Base-by-base conservation (phyloP, 2,113 vertebrate genomes). In the Tragulus kanchil region DNA sequence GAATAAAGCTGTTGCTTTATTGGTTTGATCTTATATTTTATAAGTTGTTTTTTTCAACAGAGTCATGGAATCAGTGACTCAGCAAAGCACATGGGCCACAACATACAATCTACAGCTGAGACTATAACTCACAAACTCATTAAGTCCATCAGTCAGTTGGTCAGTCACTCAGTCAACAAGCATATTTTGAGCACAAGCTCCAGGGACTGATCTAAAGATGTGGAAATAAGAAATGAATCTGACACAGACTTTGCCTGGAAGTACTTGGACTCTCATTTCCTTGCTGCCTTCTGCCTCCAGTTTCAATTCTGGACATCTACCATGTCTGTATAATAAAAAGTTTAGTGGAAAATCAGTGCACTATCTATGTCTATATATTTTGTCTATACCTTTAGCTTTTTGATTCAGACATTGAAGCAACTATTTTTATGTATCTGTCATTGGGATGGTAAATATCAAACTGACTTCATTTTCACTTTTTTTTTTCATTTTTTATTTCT, bases 11-110 rank as follows among this genome's bases (percentile, higher is more conserved):
- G 21, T 65, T 58, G 21, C 59, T 69, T 79, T 88, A 36, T 45
- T 94, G 6, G 58, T 75, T 75, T 82, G n/a, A 21, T 90, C 84
- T 96, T 75, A 62, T n/a, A 91, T 71, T 59, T 5, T 42, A n/a
- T n/a, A 79, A 65, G 45, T 8, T 31, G 88, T 54, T 65, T 42
- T 21, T 17, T 3, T 9, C 36, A 84, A 69, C 64, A 88, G 1
- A 54, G 31, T 21, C 25, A 64, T 77, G 64, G 71, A 93, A 85
- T 88, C n/a, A 89, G 15, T 25, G 26, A 67, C 54, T 89, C 48
- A 42, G 48, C 28, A 71, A 96, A 73, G 59, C 45, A 31, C 16
- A 54, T 7, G 25, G 52, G 45, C 62, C 59, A 42, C 42, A 75
- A 50, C 58, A 11, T 14, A 21, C 5, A 59, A 10, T 79, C 31